Evolutionary conservation across 2,113 vertebrate genomes (phyloP), one percentile per base, ranked within the genome.

Genomic region (Bujurquina vittata): DNA sequence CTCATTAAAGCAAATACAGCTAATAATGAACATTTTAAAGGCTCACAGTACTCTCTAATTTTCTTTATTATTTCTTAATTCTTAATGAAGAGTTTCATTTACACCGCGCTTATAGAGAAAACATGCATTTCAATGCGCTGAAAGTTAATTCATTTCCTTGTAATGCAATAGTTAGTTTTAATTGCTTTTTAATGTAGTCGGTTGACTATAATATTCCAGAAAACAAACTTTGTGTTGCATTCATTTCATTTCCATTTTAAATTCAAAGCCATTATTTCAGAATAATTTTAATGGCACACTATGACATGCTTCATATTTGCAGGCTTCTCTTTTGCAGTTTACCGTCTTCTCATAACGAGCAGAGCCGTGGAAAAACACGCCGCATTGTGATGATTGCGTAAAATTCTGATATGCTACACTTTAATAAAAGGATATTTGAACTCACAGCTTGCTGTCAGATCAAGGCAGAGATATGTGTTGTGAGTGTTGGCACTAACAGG

Each of bases 111-210:
- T 83, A 74, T 77, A 55, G 86, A 90, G 88, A 93, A 94, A 94
- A 91, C 90, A 90, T 87, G 90, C 87, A 80, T 94, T 93, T 84
- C 83, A 87, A 65, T 83, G 88, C 61, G 88, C 86, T 57, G 67
- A 56, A 87, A 91, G 90, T 91, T 91, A 91, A 93, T 95, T 93
- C 80, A 90, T 94, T 88, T 81, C 76, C 89, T 92, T 88, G 88
- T 95, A 93, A 94, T 93, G 93, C 92, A 94, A 94, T 95, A 94
- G 93, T 95, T 94, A 43, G 80, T 89, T 95, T 94, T 95, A 95
- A 95, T 95, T 95, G 94, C 93, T 95, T 95, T 95, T 95, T 94
- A 95, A 95, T 95, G 90, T 79, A 90, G 90, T 86, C 91, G 79
- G 84, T 92, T 91, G 91, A 89, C 90, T 90, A 75, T 88, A 86